Conservation (phyloP, 2,888 invertebrate genomes). For the Frankliniella fusca region DNA sequence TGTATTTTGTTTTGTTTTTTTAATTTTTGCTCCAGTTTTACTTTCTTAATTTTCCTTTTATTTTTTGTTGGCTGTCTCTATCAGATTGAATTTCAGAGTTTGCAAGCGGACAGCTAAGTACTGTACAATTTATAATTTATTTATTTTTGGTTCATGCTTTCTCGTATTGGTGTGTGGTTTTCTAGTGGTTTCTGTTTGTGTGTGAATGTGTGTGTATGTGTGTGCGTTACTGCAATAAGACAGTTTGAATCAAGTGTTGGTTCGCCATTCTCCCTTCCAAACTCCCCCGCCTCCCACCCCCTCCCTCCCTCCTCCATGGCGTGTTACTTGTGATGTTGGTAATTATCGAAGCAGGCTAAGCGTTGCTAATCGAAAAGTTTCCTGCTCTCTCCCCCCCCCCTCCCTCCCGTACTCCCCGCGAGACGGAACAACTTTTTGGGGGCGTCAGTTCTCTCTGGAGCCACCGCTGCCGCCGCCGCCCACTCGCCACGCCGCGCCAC, state of each 20-base stretch:
- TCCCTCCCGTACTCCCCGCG: not conserved
- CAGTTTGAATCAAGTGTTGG: too few species aligned
- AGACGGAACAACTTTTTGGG: constrained; percentile 16
- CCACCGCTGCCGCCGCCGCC: constrained; percentile 1
- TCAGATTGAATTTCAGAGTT: not conserved
- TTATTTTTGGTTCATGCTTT: too few species aligned
- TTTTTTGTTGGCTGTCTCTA: constrained; percentile 3
- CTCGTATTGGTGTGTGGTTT: not conserved
- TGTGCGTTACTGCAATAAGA: not conserved
- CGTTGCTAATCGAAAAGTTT: constrained; percentile 26
- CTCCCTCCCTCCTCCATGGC: not conserved
- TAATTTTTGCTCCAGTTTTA: not conserved
- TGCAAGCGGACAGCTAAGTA: constrained; percentile 9
- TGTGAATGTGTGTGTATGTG: not conserved
- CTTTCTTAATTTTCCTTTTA: not conserved
- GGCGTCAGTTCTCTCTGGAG: constrained; percentile 12
- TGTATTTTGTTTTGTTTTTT: not conserved
- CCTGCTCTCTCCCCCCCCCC: not conserved
- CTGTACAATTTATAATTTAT: not conserved
- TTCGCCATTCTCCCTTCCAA: too few species aligned
- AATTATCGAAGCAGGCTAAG: constrained; percentile 12
- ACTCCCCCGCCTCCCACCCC: too few species aligned
- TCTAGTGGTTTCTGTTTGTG: not conserved
- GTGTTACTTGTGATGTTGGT: constrained; percentile 1
- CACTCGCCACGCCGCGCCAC: not conserved